phyloP scores from a whole-genome alignment of 2,113 vertebrate genomes.

The Gracilinanus agilis region DNA sequence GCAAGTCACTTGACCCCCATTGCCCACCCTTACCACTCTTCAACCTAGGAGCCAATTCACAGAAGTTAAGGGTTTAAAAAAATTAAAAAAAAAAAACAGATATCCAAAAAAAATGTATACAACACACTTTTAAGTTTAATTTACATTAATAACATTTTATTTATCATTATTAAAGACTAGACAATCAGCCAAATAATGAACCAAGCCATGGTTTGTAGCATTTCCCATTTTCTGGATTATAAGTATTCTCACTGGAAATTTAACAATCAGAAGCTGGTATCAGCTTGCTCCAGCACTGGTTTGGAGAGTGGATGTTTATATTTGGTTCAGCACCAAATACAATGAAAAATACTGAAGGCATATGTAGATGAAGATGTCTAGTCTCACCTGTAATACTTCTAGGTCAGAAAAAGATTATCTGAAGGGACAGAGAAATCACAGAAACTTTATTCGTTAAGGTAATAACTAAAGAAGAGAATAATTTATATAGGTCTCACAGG shows the following conservation, averaged over 20 bases:
- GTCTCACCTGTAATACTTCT: neutral
- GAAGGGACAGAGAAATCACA: neutral
- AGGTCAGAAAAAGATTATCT: neutral
- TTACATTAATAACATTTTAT: no score
- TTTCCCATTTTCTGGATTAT: neutral
- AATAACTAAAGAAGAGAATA: neutral
- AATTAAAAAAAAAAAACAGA: no score
- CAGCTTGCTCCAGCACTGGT: neutral
- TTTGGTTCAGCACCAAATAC: neutral
- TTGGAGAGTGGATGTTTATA: neutral
- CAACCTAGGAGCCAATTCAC: no score
- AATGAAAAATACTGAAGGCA: neutral
- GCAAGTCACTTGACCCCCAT: no score
- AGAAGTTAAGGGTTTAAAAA: no score
- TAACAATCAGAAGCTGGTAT: neutral
- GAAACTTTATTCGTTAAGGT: neutral
- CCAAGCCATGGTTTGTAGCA: neutral
- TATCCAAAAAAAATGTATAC: no score
- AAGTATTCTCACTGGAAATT: neutral
- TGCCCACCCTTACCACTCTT: no score
- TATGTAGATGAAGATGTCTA: neutral
- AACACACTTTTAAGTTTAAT: no score
- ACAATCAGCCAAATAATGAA: neutral
- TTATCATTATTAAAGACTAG: neutral
- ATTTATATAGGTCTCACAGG: neutral